phyloP scores from a whole-genome alignment of 2,888 invertebrate species.

The Leptura quadrifasciata region DNA sequence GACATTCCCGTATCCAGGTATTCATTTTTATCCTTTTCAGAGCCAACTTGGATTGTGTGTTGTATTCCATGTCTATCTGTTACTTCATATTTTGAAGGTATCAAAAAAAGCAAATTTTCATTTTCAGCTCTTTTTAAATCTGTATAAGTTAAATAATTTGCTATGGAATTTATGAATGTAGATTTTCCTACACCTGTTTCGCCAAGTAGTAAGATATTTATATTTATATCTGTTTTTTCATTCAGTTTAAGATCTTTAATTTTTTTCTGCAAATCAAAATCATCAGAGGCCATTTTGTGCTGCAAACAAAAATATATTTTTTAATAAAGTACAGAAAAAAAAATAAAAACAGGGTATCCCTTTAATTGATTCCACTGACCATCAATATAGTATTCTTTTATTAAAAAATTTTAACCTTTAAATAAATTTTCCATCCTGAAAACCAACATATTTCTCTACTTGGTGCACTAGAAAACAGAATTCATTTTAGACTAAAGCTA shows the following conservation, averaged over 20 bases:
- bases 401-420: too few species aligned
- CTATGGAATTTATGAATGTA: conserved; percentile 69
- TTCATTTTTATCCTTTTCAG: conserved; percentile 61
- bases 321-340: too few species aligned
- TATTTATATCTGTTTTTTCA: conserved; percentile 62
- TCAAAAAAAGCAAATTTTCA: conserved; percentile 59
- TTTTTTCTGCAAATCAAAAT: conserved; percentile 35
- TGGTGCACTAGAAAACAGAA: too few species aligned
- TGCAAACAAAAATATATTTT: not conserved
- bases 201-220: conserved; percentile 69
- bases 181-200: conserved; percentile 70
- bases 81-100: conserved; percentile 63
- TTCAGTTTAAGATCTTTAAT: conserved; percentile 41
- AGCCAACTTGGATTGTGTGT: conserved; percentile 57
- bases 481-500: too few species aligned
- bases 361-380: too few species aligned
- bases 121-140: conserved; percentile 60
- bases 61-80: conserved; percentile 59
- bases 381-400: too few species aligned
- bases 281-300: conserved; percentile 22
- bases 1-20: conserved; percentile 52
- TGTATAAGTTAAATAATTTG: conserved; percentile 65
- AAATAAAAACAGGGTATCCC: too few species aligned
- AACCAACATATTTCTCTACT: too few species aligned
- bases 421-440: too few species aligned